Evolutionary conservation across 1,140 invertebrate species (phyloP), one percentile per base, ranked within the genome.

Genomic region (Microplitis mediator): DNA sequence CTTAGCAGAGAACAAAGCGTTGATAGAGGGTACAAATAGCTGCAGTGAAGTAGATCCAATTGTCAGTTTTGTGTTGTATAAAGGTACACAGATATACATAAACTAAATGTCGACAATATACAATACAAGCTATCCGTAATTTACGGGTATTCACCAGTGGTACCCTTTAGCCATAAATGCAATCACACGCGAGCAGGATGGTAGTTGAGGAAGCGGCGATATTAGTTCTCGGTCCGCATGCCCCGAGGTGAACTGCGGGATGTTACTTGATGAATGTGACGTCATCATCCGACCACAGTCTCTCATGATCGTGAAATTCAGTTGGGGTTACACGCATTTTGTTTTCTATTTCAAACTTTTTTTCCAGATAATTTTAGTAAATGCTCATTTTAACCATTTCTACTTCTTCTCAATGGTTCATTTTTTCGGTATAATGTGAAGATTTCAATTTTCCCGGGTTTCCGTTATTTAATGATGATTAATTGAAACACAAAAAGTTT

Each of bases 241-340:
- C 50, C 62, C 70, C 31, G 13, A 16, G 52, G 61, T 54, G 54
- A 56, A 71, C 61, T 64, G 34, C 61, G 34, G 62, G 35, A 36
- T 64, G 23, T 71, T 54, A 8, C 62, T 71, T 71, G 62, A 71
- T 71, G 70, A 71, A 71, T 65, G 62, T 64, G 70, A 71, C 70
- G 50, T 71, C 70, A 62, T 71, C 70, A 65, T 71, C 70, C 70
- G 50, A 51, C 36, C 62, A 54, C 31, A 65, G 70, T 71, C 45
- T 63, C 23, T 35, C 52, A 50, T 34, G 60, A 71, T 64, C 58
- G 54, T 51, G 58, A 45, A 50, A 71, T 62, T 71, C 32, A 34
- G 51, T 34, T 50, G 60, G 51, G 67, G 51, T 74, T 69, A 56
- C 50, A 51, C 52, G 64, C 58, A 74, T 62, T 71, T 67, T 72